Evolutionary conservation across 2,113 vertebrate genomes (phyloP), one percentile per base, ranked within the genome.

Genomic region (Seriola dumerili): DNA sequence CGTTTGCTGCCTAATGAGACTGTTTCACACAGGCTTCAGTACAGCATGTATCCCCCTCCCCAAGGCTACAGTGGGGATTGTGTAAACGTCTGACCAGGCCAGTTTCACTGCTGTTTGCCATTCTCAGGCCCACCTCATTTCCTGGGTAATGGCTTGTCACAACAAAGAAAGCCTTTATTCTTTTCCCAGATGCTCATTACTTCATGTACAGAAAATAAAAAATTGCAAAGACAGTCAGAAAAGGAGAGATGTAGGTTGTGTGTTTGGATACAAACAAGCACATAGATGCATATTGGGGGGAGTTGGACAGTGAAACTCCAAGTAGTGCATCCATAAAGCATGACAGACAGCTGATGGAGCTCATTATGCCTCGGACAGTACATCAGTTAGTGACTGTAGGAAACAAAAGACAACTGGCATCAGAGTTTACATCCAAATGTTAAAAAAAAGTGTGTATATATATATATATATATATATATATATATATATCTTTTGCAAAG

Each of bases 1-100:
- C 70, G 64, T 80, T 87, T 71, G 19, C 40, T 42, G 9, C 81
- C 76, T 86, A 86, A 92, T 88, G 89, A 89, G 81, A 83, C 80
- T 58, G 66, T 83, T 92, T 86, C 77, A 83, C 82, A 90, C 57
- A 73, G 75, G 72, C 76, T 63, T 38, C 38, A n/a, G 65, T 34
- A 55, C 75, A 38, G 25, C 57, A 62, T 55, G 68, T 38, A 25
- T 17, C 85, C 72, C 57, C 65, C 36, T 36, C 61, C 76, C 72
- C 21, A 9, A 73, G 52, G 72, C 85, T 52, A 25, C 16, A 44
- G 72, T 4, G n/a, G 73, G 72, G 52, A 55, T 70, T 81, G 64
- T 76, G 23, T 86, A 89, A 88, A 91, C 42, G 78, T 46, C 72
- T 40, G 70, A 85, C 36, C 63, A 23, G 61, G 19, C 71, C 32